Percentiles rank a stretch among this genome's conserved stretches.
phyloP scores from a whole-genome alignment of 2,888 invertebrate species.

The Pinctada fucata region DNA sequence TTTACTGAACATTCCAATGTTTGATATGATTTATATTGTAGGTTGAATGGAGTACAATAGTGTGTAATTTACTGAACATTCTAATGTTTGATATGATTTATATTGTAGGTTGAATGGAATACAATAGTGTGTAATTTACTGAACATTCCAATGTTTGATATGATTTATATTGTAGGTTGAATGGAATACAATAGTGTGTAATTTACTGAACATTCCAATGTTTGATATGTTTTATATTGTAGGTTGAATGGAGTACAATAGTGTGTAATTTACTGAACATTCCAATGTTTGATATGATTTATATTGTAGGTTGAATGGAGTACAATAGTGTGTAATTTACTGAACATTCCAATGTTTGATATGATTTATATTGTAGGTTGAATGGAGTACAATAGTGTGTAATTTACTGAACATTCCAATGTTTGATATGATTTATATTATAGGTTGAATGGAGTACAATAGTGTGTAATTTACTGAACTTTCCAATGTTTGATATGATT shows the following conservation, averaged over 20 bases:
- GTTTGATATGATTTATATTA: not conserved
- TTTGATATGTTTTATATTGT: not conserved
- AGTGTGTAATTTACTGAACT: slow-evolving; percentile 10
- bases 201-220: no score
- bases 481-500: not conserved
- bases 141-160: slow-evolving; percentile 85
- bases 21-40: not conserved
- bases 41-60: not conserved
- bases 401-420: no score
- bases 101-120: slow-evolving; percentile 85
- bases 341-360: no score
- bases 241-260: not conserved
- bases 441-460: slow-evolving; percentile 1
- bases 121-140: slow-evolving; percentile 84
- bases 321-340: slow-evolving; percentile 17
- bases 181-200: slow-evolving; percentile 18
- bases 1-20: no score
- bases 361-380: not conserved
- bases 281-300: not conserved
- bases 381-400: slow-evolving; percentile 21
- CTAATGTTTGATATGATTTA: no score
- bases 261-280: slow-evolving; percentile 13
- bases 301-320: not conserved
- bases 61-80: slow-evolving; percentile 13
- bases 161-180: not conserved